phyloP scores from a whole-genome alignment of 2,113 vertebrate species.

The Istiophorus platypterus region DNA sequence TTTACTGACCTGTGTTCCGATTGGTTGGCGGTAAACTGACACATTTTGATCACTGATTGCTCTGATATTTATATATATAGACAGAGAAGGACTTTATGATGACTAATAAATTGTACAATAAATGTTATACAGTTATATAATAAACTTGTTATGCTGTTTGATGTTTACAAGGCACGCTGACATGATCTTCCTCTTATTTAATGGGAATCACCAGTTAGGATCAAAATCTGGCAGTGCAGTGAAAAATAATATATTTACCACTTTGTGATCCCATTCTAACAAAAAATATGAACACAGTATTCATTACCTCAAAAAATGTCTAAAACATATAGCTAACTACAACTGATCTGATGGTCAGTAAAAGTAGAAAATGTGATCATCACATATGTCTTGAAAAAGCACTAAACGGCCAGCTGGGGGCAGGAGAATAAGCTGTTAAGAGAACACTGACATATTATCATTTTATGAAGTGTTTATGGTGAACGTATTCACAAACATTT shows the following conservation, averaged over 20 bases:
- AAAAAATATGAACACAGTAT: not conserved
- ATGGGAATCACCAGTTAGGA: not conserved
- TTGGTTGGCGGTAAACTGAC: slow-evolving; percentile 4
- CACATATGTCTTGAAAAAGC: too few relatives aligned
- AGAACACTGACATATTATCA: too few relatives aligned
- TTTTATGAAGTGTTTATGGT: too few relatives aligned
- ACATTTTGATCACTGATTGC: not conserved
- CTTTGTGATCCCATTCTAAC: not conserved
- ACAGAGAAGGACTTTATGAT: not conserved
- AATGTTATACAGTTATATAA: not conserved
- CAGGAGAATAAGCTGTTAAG: too few relatives aligned
- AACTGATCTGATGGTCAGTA: too few relatives aligned
- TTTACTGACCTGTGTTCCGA: slow-evolving; percentile 2
- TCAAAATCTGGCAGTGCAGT: too few relatives aligned
- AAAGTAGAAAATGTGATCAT: too few relatives aligned
- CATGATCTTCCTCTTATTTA: not conserved
- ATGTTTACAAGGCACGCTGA: not conserved
- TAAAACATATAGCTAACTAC: too few relatives aligned
- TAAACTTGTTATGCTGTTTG: not conserved
- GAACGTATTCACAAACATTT: too few relatives aligned
- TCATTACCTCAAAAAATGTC: not conserved
- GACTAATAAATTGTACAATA: slow-evolving; percentile 8
- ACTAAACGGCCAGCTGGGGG: too few relatives aligned
- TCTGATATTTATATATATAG: not conserved
- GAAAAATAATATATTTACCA: too few relatives aligned